A percentile compares a stretch with the other conserved stretches of the same genome.
These are phyloP conservation scores for Phrynocephalus guinanensis DNA, from an alignment of 2,797 vertebrate genomes.

Conservation along the genomic window DNA sequence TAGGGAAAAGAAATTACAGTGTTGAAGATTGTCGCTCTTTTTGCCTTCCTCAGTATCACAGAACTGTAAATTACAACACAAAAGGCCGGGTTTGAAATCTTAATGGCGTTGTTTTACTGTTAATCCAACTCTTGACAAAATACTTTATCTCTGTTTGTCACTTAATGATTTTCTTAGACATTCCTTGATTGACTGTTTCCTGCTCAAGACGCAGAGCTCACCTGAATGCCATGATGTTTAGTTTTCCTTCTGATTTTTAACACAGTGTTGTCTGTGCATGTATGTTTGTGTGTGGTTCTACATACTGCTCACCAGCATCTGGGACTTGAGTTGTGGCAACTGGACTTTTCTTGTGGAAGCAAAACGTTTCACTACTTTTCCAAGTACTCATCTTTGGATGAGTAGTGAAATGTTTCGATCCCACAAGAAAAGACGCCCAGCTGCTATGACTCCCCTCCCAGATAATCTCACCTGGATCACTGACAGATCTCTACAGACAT, in stretches of 20 bases:
- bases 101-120: not conserved
- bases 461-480: not conserved
- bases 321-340: too few species aligned
- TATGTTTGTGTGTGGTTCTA: not conserved
- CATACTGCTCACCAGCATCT: too few species aligned
- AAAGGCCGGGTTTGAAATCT: not conserved
- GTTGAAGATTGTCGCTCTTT: not conserved
- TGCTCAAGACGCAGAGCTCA: not conserved
- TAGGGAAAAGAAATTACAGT: not conserved
- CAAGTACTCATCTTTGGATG: too few species aligned
- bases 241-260: not conserved
- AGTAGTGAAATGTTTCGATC: too few species aligned
- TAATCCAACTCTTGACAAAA: not conserved
- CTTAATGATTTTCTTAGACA: not conserved
- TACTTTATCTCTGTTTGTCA: constrained; percentile 1
- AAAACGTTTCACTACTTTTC: too few species aligned
- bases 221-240: not conserved
- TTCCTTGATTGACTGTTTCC: not conserved
- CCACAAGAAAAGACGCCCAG: too few species aligned
- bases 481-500: too few species aligned
- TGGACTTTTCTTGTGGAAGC: too few species aligned
- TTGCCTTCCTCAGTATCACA: not conserved
- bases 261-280: not conserved
- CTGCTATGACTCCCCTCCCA: too few species aligned
- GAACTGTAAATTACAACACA: not conserved